phyloP scores from a whole-genome alignment of 2,888 invertebrate species.

The Cheiracanthium punctorium region DNA sequence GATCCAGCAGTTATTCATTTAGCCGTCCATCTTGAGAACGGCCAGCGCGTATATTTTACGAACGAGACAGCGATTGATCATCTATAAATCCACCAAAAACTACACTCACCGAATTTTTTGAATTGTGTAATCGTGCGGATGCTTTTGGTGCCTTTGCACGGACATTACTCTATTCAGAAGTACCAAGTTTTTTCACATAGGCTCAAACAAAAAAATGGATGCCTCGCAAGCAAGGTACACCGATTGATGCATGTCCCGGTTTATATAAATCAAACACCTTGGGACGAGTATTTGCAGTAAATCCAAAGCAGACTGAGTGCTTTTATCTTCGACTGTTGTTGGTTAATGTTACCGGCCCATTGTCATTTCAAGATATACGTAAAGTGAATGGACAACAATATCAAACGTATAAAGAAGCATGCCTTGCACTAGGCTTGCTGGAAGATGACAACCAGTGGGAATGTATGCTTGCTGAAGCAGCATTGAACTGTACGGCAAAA shows the following conservation, averaged over 20 bases:
- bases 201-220: no score
- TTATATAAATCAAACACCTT: background rate
- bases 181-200: no score
- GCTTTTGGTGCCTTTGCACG: no score
- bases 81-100: no score
- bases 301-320: constrained; percentile 3
- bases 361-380: constrained; percentile 3
- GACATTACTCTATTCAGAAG: no score
- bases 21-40: constrained; percentile 40
- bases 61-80: background rate
- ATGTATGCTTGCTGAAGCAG: constrained; percentile 38
- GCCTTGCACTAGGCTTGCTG: constrained; percentile 34
- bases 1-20: constrained; percentile 34
- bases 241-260: no score
- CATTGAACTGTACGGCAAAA: constrained; percentile 28
- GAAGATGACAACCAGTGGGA: constrained; percentile 42
- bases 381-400: background rate
- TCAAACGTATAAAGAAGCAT: constrained; percentile 6
- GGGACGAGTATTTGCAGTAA: background rate
- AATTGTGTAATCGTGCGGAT: no score
- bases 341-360: background rate
- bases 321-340: constrained; percentile 20
- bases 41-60: constrained; percentile 53
- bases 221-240: no score
- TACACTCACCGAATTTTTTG: no score